Percentiles rank a stretch among this genome's conserved stretches.
These are phyloP conservation scores for Hetaerina titia DNA, from an alignment of 2,888 invertebrate genomes.

Conservation along the genomic window DNA sequence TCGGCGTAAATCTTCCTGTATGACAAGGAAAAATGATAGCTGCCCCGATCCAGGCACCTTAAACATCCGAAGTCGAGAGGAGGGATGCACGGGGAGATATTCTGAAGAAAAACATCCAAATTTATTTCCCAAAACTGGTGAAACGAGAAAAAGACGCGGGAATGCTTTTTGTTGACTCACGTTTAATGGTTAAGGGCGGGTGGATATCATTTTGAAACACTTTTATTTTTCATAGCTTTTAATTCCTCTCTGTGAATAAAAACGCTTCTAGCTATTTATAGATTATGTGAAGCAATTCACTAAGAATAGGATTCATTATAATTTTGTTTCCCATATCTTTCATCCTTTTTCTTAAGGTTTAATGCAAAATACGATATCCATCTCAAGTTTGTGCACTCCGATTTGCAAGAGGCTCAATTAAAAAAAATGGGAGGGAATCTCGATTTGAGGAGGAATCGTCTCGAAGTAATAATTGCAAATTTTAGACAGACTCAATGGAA, in stretches of 20 bases:
- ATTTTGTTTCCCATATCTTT: not conserved
- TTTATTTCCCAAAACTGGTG: slow-evolving; percentile 33
- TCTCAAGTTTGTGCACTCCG: no score
- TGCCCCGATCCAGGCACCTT: not conserved
- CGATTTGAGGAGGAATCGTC: no score
- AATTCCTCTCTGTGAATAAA: not conserved
- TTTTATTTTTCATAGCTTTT: no score
- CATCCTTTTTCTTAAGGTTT: not conserved
- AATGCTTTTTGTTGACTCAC: slow-evolving; percentile 6
- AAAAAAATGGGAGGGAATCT: no score
- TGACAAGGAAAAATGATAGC: not conserved
- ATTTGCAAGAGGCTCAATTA: no score
- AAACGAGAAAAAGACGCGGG: not conserved
- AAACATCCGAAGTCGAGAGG: not conserved
- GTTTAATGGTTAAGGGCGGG: not conserved
- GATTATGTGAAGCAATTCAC: not conserved
- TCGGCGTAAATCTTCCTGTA: not conserved
- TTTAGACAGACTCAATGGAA: no score
- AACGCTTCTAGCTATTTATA: not conserved
- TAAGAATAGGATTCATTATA: not conserved
- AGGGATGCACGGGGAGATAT: not conserved
- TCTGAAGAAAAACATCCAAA: slow-evolving; percentile 4
- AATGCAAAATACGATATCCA: not conserved
- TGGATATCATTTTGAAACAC: not conserved
- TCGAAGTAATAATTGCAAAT: no score